Conservation (phyloP, 2,797 vertebrate species). For the Trichosurus vulpecula region DNA sequence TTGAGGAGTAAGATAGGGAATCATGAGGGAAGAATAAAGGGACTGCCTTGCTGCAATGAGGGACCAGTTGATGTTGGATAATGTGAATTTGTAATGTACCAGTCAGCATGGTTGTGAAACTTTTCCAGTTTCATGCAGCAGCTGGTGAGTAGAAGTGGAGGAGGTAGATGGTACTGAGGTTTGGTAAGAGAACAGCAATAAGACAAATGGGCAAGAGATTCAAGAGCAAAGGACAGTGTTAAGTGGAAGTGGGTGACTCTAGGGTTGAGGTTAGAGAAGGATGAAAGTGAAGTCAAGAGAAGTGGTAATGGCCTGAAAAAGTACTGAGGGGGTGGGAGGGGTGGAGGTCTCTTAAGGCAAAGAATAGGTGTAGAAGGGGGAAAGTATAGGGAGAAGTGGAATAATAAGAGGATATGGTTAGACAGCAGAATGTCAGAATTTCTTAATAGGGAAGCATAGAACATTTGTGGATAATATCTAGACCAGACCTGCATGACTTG, state of each 20-base stretch:
- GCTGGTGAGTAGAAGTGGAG: not conserved
- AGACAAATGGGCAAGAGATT: not conserved
- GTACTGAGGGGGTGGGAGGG: not conserved
- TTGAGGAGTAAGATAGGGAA: not conserved
- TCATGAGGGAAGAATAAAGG: not conserved
- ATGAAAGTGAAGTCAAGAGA: not conserved
- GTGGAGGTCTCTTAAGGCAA: not conserved
- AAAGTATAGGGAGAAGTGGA: not conserved
- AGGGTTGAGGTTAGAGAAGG: slow-evolving; percentile 15
- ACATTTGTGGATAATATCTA: not conserved
- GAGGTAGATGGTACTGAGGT: not conserved
- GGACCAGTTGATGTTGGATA: not conserved
- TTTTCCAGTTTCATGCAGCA: not conserved
- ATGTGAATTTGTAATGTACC: not conserved
- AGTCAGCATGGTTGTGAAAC: not conserved
- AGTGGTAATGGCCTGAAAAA: not conserved
- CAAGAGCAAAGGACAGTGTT: not conserved
- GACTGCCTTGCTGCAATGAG: not conserved
- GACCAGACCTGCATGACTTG: not conserved
- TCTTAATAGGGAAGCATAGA: not conserved
- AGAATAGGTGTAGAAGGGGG: not conserved
- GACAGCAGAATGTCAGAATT: not conserved
- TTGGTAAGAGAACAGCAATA: not conserved
- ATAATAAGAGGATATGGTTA: not conserved
- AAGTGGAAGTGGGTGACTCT: not conserved